Percentiles rank a stretch among this genome's conserved stretches.
Evolutionary conservation across 2,113 vertebrate genomes (phyloP).

Genomic region (Tetrax tetrax): DNA sequence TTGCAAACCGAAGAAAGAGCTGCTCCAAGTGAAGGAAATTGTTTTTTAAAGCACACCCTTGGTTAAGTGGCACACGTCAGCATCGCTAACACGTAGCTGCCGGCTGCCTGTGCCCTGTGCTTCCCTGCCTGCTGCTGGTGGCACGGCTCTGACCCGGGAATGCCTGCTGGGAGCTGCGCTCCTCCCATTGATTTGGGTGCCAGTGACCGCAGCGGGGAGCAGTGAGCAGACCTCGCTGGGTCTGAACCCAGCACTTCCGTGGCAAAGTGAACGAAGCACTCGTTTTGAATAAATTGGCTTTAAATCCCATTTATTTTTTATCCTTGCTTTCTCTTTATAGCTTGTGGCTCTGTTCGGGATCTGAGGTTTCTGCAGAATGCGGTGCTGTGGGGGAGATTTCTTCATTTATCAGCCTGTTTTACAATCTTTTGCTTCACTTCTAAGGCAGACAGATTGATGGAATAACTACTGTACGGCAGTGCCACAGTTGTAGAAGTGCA

Average conservation of each 20-base stretch:
- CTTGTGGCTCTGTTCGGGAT: neutral
- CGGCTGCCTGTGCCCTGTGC: accelerated
- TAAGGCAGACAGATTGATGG: slow-evolving; percentile 48
- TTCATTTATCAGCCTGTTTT: slow-evolving; percentile 33
- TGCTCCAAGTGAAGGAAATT: neutral
- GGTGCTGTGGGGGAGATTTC: neutral
- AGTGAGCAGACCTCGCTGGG: accelerated
- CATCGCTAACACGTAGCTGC: accelerated
- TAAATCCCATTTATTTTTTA: neutral
- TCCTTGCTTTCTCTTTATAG: neutral
- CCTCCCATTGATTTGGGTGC: neutral
- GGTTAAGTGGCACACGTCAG: neutral
- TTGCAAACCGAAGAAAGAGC: neutral
- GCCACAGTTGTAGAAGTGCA: slow-evolving; percentile 23
- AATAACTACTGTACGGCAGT: neutral
- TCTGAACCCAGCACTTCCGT: neutral
- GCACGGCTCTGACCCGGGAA: neutral
- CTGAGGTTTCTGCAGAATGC: neutral
- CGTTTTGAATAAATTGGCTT: neutral
- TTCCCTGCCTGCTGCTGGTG: neutral
- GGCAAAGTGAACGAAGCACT: neutral
- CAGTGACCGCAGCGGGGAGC: accelerated
- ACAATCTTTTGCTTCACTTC: slow-evolving; percentile 23
- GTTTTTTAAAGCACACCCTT: neutral
- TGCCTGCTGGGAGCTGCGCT: accelerated